Base-by-base conservation (phyloP, 2,797 vertebrate genomes). In the Cossypha heuglini region DNA sequence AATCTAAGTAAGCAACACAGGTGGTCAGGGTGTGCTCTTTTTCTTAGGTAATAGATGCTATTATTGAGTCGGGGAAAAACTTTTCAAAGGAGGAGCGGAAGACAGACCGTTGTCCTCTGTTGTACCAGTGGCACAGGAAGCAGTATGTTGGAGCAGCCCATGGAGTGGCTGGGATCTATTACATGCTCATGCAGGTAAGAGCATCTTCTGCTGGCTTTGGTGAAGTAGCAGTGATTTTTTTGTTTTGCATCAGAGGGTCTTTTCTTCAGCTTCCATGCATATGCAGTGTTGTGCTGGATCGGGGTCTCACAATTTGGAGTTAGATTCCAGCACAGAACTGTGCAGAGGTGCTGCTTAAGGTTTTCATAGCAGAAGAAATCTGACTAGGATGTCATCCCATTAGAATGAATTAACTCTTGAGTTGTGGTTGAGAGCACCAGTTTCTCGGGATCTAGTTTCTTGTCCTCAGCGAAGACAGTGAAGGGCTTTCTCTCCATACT, bases 81-180 rank as follows among this genome's bases (percentile, higher is more conserved):
- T 86, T 99, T 48, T 99, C 99, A 0, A 98, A 96, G 40, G 99
- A 99, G 80, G 98, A 99, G 92, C 98, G 98, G 94, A 99, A 99
- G 88, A 97, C 97, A 0, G 99, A 99, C 2, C 99, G 99, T 63
- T 99, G 99, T 49, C 99, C 99, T 6, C 98, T 99, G 61, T 88
- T 99, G 28, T 99, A 99, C n/a, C 99, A 99, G 88, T 99, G 99
- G 99, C 99, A 99, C 93, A 98, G 98, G 96, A 99, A 99, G 96
- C 99, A 99, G 63, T 99, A 99, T 6, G 97, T 99, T 1, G 99
- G 99, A 6, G 99, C 99, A 0, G 99, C 99, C 11, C 99, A 99
- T 2, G 99, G 99, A 31, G 94, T 99, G 96, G 98, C 99, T 5
- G 99, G 99, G 11, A 99, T 99, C 96, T 99, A 99, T 85, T 99